These are phyloP conservation scores for Dolichopus griseipennis DNA, from an alignment of 2,888 invertebrate species.

Conservation along the genomic window DNA sequence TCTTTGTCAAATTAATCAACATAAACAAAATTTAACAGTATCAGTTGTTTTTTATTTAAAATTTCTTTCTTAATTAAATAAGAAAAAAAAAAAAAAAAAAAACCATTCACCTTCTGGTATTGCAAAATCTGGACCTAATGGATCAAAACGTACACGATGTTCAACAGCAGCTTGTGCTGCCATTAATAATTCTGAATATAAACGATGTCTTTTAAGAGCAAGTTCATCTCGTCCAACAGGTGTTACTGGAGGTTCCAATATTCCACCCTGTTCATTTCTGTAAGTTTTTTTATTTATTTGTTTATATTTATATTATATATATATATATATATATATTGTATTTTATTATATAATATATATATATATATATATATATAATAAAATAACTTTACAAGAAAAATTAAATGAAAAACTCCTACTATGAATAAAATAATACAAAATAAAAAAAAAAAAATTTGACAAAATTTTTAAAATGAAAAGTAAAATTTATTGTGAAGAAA, in stretches of 20 bases:
- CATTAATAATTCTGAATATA: conserved; percentile 67
- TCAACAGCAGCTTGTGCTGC: conserved; percentile 64
- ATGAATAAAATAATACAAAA: no score
- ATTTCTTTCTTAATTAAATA: no score
- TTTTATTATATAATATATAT: background rate
- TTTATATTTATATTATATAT: conserved; percentile 6
- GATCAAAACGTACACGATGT: conserved; percentile 68
- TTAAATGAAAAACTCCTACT: no score
- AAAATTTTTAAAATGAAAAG: no score
- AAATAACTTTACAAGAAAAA: no score
- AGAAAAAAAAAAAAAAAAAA: no score
- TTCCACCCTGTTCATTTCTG: conserved; percentile 33
- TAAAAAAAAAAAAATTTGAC: no score
- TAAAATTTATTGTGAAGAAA: no score
- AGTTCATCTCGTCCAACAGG: conserved; percentile 71
- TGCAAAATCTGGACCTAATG: conserved; percentile 58
- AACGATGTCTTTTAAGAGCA: conserved; percentile 64
- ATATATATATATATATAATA: background rate
- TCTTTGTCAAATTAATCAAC: no score
- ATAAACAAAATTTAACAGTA: no score
- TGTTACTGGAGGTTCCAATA: conserved; percentile 55
- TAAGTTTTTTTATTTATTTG: conserved; percentile 27
- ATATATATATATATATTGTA: background rate
- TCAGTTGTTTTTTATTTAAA: no score
- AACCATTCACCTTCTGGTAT: conserved; percentile 45